Conservation (phyloP, 1,140 invertebrate genomes). For the Drosophila cardini region DNA sequence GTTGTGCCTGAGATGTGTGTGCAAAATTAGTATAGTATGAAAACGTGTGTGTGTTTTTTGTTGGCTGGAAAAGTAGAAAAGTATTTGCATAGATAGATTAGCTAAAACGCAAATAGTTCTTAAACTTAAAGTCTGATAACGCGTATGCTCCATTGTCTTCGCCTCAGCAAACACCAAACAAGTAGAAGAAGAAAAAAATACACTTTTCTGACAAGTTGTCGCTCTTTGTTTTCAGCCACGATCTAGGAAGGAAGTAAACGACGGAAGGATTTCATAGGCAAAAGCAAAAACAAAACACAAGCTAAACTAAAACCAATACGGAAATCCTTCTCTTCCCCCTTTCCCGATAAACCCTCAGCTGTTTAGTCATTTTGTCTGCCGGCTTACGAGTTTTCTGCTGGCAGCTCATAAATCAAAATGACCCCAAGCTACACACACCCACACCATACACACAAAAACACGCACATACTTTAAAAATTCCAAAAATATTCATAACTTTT, state of each 20-base stretch:
- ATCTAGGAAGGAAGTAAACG: constrained; percentile 19
- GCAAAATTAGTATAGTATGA: constrained; percentile 68
- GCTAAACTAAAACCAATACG: constrained; percentile 34
- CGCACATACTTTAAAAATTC: not conserved
- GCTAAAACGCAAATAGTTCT: constrained; percentile 30
- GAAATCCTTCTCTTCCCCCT: constrained; percentile 1
- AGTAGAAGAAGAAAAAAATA: too few species aligned
- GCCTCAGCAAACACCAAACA: constrained; percentile 28
- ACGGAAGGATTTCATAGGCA: constrained; percentile 32
- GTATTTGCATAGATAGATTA: constrained; percentile 47
- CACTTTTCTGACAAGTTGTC: constrained; percentile 53
- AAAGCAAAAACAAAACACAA: constrained; percentile 38
- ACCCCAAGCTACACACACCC: constrained; percentile 40
- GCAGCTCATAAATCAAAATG: constrained; percentile 68
- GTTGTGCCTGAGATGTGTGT: constrained; percentile 43
- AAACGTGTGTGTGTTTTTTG: constrained; percentile 43
- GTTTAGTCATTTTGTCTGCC: constrained; percentile 46
- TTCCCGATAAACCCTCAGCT: constrained; percentile 9
- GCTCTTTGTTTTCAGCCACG: constrained; percentile 57
- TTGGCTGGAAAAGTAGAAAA: constrained; percentile 62
- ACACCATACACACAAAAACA: not conserved
- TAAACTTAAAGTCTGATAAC: constrained; percentile 37
- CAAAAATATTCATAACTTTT: constrained; percentile 3
- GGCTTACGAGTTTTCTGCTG: constrained; percentile 62
- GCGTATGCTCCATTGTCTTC: constrained; percentile 71